Evolutionary conservation across 2,113 vertebrate genomes (phyloP).

Genomic region (Microtus pennsylvanicus): DNA sequence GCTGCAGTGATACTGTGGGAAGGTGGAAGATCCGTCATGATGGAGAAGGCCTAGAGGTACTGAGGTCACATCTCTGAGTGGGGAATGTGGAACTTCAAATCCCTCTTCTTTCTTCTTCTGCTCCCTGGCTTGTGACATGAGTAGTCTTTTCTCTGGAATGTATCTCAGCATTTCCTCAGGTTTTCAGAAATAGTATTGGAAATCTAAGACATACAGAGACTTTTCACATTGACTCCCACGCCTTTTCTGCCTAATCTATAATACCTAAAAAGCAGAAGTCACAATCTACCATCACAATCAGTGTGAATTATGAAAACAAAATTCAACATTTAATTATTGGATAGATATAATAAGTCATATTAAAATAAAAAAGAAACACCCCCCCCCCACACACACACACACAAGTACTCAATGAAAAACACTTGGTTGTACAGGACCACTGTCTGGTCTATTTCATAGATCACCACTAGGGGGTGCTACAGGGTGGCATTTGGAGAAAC

Average conservation of each 20-base stretch:
- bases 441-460: not conserved
- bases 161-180: not conserved
- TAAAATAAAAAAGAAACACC: constrained; percentile 1
- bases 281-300: not conserved
- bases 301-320: constrained; percentile 1
- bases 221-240: not conserved
- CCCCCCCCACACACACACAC: not conserved
- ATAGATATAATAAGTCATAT: not conserved
- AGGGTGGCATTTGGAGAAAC: not conserved
- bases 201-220: not conserved
- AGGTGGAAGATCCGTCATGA: not conserved
- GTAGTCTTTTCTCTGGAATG: not conserved
- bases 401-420: not conserved
- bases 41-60: not conserved
- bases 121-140: not conserved
- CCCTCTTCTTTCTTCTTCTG: not conserved
- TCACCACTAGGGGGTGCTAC: constrained; percentile 51
- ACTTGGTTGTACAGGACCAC: not conserved
- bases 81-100: not conserved
- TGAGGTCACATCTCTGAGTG: not conserved
- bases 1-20: too few species aligned
- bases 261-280: constrained; percentile 20
- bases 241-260: constrained; percentile 9
- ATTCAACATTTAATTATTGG: not conserved
- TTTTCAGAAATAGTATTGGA: not conserved